phyloP scores from a whole-genome alignment of 2,888 invertebrate species.

The Thysanoteuthis rhombus region DNA sequence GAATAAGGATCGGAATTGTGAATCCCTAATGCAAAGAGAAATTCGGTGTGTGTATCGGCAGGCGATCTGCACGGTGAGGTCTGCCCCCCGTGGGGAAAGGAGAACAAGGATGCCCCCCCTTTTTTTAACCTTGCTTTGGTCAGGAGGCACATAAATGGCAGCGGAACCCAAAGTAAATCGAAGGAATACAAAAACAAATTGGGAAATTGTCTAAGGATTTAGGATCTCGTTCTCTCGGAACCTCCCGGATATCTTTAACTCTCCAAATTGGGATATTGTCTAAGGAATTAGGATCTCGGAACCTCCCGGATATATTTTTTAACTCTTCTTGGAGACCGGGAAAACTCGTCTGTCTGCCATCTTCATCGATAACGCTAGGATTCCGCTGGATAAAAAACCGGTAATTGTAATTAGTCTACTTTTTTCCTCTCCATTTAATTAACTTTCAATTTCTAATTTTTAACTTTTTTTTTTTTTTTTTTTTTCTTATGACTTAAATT shows the following conservation, averaged over 20 bases:
- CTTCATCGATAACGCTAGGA: slow-evolving; percentile 22
- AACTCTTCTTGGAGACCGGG: slow-evolving; percentile 15
- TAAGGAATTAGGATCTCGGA: slow-evolving; percentile 12
- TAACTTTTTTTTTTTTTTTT: no score
- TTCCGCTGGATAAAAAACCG: background rate
- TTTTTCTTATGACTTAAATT: no score
- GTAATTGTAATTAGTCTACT: slow-evolving; percentile 16
- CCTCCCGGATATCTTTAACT: slow-evolving; percentile 1
- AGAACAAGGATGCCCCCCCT: background rate
- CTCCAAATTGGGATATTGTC: background rate
- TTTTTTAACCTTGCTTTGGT: background rate
- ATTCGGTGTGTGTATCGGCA: background rate
- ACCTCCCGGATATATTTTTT: background rate
- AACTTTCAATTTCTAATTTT: no score
- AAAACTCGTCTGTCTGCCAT: background rate
- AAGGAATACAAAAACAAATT: background rate
- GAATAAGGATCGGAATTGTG: background rate
- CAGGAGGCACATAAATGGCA: background rate
- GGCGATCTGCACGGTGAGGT: background rate
- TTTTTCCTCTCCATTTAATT: background rate
- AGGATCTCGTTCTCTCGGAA: slow-evolving; percentile 12
- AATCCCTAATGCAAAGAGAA: background rate
- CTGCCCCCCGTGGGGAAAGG: background rate
- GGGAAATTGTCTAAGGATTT: background rate
- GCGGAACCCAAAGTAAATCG: background rate